Percentiles rank a stretch among this genome's conserved stretches.
Conservation (phyloP, 2,113 vertebrate species). For the Brachyhypopomus gauderio region DNA sequence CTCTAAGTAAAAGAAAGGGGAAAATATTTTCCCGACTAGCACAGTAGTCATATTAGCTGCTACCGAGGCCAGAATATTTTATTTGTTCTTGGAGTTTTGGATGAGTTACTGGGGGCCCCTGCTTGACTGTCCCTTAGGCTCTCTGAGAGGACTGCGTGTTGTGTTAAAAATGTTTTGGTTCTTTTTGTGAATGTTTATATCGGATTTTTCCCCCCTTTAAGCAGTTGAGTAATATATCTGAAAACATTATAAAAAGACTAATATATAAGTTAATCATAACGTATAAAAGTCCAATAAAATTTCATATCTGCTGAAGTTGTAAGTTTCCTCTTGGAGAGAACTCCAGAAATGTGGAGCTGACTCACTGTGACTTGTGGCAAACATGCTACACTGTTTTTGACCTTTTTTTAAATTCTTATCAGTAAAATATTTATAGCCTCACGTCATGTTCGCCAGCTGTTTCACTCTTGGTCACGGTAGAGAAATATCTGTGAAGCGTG, state of each 20-base stretch:
- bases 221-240: too few species aligned
- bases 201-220: too few species aligned
- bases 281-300: not conserved
- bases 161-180: too few species aligned
- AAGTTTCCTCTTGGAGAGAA: not conserved
- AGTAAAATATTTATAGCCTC: not conserved
- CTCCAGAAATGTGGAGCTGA: not conserved
- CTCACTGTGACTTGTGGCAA: not conserved
- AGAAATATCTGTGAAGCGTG: not conserved
- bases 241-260: too few species aligned
- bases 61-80: not conserved
- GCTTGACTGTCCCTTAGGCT: too few species aligned
- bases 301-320: not conserved
- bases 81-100: not conserved
- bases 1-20: not conserved
- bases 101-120: too few species aligned
- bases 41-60: not conserved
- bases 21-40: not conserved
- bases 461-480: not conserved
- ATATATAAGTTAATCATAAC: too few species aligned
- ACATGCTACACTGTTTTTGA: not conserved
- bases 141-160: too few species aligned
- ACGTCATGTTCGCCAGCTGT: not conserved
- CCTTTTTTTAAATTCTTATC: not conserved
- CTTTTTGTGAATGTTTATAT: too few species aligned